Conservation (phyloP, 2,113 vertebrate species). For the Seriola dumerili region DNA sequence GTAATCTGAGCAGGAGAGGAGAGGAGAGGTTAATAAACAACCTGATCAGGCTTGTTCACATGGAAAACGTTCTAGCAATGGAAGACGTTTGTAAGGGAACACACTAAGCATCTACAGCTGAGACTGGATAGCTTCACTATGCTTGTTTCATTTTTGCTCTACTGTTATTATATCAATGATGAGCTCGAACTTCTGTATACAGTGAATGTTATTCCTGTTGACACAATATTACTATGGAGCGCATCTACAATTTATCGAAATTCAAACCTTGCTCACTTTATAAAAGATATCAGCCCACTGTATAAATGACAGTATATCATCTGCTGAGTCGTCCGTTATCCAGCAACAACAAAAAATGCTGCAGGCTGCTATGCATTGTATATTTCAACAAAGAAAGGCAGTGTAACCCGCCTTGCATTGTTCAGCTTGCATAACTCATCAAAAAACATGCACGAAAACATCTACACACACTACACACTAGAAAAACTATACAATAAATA, state of each 20-base stretch:
- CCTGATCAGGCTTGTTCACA: background rate
- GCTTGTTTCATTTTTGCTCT: background rate
- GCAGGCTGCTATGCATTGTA: background rate
- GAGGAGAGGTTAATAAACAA: background rate
- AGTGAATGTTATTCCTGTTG: background rate
- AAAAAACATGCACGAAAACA: too few species aligned
- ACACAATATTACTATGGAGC: too few species aligned
- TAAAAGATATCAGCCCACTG: background rate
- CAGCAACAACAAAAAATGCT: slow-evolving; percentile 29
- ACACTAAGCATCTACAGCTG: background rate
- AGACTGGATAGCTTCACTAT: background rate
- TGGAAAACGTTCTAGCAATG: background rate
- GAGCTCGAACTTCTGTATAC: background rate
- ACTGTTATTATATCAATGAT: background rate
- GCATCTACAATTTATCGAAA: background rate
- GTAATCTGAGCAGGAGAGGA: slow-evolving; percentile 88
- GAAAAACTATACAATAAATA: too few species aligned
- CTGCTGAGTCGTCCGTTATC: slow-evolving; percentile 2
- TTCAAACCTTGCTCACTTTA: background rate
- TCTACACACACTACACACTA: too few species aligned
- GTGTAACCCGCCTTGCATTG: background rate
- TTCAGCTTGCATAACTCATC: background rate
- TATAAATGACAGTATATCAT: background rate
- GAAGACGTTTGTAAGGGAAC: background rate
- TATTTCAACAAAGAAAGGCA: slow-evolving; percentile 1